Conservation (phyloP, 2,797 vertebrate genomes). For the Falco rusticolus region DNA sequence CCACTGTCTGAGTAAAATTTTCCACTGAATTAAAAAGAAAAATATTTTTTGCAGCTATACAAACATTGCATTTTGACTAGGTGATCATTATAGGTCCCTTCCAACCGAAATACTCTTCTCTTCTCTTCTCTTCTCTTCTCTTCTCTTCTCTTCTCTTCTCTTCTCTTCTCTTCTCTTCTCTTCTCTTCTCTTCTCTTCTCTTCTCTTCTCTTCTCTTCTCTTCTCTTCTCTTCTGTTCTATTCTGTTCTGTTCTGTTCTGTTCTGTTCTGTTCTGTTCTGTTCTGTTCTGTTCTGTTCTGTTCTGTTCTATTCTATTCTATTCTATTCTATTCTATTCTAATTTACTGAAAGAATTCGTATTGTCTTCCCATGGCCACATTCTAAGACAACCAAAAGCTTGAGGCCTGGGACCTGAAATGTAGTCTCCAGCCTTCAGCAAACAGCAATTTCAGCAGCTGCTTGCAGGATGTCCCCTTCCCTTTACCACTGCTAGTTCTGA, state of each 20-base stretch:
- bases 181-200: background rate
- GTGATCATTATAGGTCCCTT: background rate
- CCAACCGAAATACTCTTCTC: background rate
- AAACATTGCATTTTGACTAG: background rate
- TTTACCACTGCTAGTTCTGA: background rate
- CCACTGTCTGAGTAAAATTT: background rate
- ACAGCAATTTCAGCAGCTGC: background rate
- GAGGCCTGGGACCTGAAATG: background rate
- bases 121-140: background rate
- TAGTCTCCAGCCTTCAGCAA: background rate
- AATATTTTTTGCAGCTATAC: background rate
- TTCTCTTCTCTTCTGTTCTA: background rate
- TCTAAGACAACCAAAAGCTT: background rate
- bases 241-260: background rate
- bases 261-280: background rate
- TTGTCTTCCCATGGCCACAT: background rate
- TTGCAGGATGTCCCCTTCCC: background rate
- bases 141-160: background rate
- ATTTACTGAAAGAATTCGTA: background rate
- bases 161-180: too few relatives aligned
- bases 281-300: background rate
- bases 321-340: background rate
- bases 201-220: background rate
- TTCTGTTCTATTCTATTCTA: too few relatives aligned
- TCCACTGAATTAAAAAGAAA: background rate